Evolutionary conservation across 2,797 vertebrate species (phyloP), one percentile per base, ranked within the genome.

Genomic region (Arnoldichthys spilopterus): DNA sequence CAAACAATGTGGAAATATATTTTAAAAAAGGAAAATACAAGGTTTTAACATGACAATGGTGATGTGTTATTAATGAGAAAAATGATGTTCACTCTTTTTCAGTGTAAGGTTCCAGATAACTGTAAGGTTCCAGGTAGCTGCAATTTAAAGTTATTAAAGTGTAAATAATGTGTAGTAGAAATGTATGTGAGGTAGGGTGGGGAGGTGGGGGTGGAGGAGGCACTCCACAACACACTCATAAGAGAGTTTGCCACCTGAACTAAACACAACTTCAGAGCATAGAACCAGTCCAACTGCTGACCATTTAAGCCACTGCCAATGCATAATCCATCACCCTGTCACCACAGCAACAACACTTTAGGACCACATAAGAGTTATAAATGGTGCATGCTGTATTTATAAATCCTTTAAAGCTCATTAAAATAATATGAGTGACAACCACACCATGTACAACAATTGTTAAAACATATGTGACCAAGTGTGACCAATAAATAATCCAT

Each of bases 391-490:
- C 30, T 28, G 22, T 6, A 78, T 59, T 66, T 78, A 66, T 56
- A 62, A 67, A 49, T n/a, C 1, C 40, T 77, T 62, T 69, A 59
- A 40, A 22, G 15, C 18, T 40, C 43, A 75, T 79, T 32, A 68
- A 20, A 72, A 53, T 63, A 28, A 74, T 18, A 63, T 26, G 20
- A 72, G 16, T 22, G 9, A 74, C n/a, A 72, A n/a, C 26, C 34
- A 20, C 56, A 22, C 37, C 20, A 24, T 49, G 45, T 40, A 51
- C 61, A 53, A 12, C 32, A 53, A 54, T 30, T 76, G 47, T 45
- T 18, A 15, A 53, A 68, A 58, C 53, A 59, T 28, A 4, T 51
- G 43, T 63, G 7, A 32, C 59, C 59, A 62, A 62, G 7, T 9
- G 62, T 51, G 16, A 16, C 18, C 20, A 43, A 43, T 59, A 30